Conservation (phyloP, 2,797 vertebrate genomes). For the Onychomys torridus region DNA sequence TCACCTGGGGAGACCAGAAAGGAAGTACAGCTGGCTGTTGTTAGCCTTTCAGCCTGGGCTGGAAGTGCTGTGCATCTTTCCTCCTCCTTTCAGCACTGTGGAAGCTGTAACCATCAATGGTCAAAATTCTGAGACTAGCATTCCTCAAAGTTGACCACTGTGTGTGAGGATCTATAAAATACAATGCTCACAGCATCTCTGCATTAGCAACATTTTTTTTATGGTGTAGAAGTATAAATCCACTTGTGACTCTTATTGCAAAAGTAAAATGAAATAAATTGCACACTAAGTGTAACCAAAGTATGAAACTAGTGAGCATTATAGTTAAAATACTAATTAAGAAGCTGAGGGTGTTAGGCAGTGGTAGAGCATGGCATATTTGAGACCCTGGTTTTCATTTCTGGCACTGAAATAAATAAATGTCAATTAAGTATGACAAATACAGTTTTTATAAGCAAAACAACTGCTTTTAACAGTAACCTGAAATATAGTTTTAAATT, state of each 20-base stretch:
- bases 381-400: background rate
- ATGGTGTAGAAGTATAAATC: background rate
- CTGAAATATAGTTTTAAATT: background rate
- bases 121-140: background rate
- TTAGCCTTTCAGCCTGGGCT: background rate
- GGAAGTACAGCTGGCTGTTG: background rate
- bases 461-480: background rate
- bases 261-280: slow-evolving; percentile 33
- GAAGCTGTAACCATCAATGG: background rate
- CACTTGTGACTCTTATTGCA: background rate
- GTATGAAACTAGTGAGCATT: background rate
- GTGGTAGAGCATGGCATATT: background rate
- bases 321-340: background rate
- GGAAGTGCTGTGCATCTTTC: background rate
- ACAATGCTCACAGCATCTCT: background rate
- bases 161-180: background rate
- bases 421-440: background rate
- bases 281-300: background rate
- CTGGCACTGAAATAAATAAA: background rate
- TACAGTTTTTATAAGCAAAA: background rate
- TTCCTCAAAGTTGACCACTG: background rate
- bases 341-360: background rate
- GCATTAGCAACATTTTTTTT: background rate
- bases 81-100: background rate
- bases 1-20: background rate